Percentiles rank a stretch among this genome's conserved stretches.
Evolutionary conservation across 1,140 invertebrate species (phyloP).

Genomic region (Lasioglossum baleicum): DNA sequence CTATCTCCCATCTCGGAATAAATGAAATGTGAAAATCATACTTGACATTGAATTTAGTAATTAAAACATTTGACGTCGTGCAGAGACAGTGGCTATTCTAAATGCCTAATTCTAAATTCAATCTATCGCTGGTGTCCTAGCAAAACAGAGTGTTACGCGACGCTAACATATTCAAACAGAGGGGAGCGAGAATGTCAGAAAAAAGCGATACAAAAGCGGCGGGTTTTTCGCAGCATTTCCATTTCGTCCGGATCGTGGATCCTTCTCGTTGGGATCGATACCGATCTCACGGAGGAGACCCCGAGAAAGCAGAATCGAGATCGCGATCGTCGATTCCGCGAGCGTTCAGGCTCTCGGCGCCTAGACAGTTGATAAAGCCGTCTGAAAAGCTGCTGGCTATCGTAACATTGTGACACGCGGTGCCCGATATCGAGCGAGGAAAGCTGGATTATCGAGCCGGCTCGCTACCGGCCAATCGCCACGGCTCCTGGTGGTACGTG

Average conservation of each 20-base stretch:
- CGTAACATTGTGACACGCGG: not conserved
- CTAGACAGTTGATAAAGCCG: not conserved
- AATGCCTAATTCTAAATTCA: too few species aligned
- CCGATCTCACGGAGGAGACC: not conserved
- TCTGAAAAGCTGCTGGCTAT: not conserved
- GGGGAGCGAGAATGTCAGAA: too few species aligned
- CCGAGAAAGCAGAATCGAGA: not conserved
- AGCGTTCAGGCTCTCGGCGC: not conserved
- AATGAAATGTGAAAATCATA: too few species aligned
- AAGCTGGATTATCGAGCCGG: conserved; percentile 21
- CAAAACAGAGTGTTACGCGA: too few species aligned
- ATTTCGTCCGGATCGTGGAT: not conserved
- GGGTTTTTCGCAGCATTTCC: not conserved
- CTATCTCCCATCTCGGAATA: too few species aligned
- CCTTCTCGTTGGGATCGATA: not conserved
- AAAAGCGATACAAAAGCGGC: too few species aligned
- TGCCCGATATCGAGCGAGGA: not conserved
- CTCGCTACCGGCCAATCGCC: too few species aligned
- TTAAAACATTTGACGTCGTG: too few species aligned
- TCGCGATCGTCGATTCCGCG: not conserved
- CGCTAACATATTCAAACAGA: too few species aligned
- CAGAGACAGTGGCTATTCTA: too few species aligned
- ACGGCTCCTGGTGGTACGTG: conserved; percentile 2
- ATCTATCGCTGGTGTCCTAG: too few species aligned
- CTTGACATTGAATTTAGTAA: too few species aligned